phyloP scores from a whole-genome alignment of 2,797 vertebrate genomes.

The Cephalopachus bancanus region DNA sequence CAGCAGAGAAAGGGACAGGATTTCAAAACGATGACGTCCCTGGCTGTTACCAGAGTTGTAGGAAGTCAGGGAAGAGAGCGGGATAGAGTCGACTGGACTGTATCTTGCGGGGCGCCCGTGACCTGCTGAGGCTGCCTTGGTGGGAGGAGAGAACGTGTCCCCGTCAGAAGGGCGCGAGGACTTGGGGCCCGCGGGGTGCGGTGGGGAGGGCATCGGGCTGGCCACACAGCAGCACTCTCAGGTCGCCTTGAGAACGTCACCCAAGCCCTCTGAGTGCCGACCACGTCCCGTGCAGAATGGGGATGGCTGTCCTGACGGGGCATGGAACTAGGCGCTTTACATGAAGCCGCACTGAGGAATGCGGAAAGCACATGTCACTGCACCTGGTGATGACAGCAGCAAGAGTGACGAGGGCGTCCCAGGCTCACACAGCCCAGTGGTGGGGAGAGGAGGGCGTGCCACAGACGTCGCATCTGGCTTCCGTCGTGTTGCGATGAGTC shows the following conservation, averaged over 20 bases:
- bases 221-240: no score
- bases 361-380: background rate
- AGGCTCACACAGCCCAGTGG: background rate
- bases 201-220: background rate
- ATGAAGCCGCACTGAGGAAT: background rate
- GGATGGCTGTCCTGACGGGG: background rate
- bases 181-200: background rate
- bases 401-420: background rate
- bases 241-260: background rate
- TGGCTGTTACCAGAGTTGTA: background rate
- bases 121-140: background rate
- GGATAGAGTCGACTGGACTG: background rate
- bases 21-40: background rate
- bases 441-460: background rate
- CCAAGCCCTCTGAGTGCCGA: no score
- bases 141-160: background rate
- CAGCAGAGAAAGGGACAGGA: background rate
- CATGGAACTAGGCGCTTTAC: background rate
- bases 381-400: background rate
- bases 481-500: background rate
- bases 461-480: slow-evolving; percentile 57
- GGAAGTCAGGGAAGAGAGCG: background rate
- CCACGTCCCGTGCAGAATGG: background rate
- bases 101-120: background rate
- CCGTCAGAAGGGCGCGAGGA: background rate